A percentile compares a stretch with the other conserved stretches of the same genome.
Conservation (phyloP, 2,888 invertebrate genomes). For the Subacronicta megacephala region DNA sequence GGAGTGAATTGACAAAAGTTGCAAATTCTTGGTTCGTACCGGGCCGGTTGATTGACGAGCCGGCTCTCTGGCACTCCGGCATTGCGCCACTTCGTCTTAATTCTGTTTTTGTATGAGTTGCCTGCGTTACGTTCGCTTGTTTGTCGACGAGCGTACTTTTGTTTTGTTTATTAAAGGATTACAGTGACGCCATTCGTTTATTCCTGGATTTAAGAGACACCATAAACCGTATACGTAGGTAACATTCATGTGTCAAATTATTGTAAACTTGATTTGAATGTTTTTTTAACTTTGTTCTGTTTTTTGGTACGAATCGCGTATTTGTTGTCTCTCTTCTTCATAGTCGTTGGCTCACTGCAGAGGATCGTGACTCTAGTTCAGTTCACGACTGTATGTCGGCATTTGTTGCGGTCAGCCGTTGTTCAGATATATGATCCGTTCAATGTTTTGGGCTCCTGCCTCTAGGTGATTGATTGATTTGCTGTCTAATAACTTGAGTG, state of each 20-base stretch:
- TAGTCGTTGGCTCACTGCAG: no score
- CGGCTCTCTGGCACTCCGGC: constrained; percentile 16
- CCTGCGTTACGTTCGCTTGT: constrained; percentile 47
- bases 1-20: constrained; percentile 44
- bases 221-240: neutral
- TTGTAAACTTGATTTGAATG: constrained; percentile 2
- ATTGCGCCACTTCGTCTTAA: constrained; percentile 61
- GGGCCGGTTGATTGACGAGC: constrained; percentile 64
- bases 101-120: constrained; percentile 60
- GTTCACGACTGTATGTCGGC: no score
- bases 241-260: neutral
- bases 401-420: no score
- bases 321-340: no score
- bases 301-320: neutral
- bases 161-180: constrained; percentile 32
- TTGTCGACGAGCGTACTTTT: constrained; percentile 36
- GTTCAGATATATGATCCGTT: no score
- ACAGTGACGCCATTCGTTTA: constrained; percentile 20
- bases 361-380: no score
- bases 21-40: constrained; percentile 42
- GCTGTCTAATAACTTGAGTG: no score
- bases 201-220: constrained; percentile 12
- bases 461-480: no score
- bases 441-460: no score
- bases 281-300: neutral